Evolutionary conservation across 2,888 invertebrate genomes (phyloP).

Genomic region (Acleris laterana): DNA sequence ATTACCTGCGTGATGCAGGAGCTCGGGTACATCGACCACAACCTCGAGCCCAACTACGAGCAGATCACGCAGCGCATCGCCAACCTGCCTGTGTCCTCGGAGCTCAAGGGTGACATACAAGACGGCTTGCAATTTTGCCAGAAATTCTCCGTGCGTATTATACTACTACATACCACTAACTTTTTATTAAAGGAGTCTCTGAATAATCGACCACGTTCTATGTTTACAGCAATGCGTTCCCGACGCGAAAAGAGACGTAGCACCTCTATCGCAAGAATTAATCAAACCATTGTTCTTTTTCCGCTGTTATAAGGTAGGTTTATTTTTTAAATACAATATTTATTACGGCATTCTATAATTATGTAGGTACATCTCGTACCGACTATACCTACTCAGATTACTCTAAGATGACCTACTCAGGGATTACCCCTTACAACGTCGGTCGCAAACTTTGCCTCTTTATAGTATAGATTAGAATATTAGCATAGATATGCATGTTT

Average conservation of each 20-base stretch:
- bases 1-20: conserved; percentile 90
- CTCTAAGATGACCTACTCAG: too few relatives aligned
- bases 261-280: conserved; percentile 86
- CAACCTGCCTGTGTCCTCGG: conserved; percentile 85
- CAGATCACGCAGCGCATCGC: conserved; percentile 86
- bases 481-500: too few relatives aligned
- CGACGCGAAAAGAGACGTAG: conserved; percentile 86
- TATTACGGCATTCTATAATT: too few relatives aligned
- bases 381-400: too few relatives aligned
- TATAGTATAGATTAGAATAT: too few relatives aligned
- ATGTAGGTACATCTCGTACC: too few relatives aligned
- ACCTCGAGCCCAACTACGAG: conserved; percentile 87
- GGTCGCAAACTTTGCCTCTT: too few relatives aligned
- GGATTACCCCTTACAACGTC: too few relatives aligned
- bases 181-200: not conserved
- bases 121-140: conserved; percentile 88
- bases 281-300: conserved; percentile 89
- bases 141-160: conserved; percentile 86
- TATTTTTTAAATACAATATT: not conserved
- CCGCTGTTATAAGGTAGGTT: conserved; percentile 86
- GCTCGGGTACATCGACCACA: conserved; percentile 87
- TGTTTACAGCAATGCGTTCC: conserved; percentile 87
- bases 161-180: not conserved
- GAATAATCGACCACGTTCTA: not conserved
- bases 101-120: conserved; percentile 86